Conservation (phyloP, 2,888 invertebrate species). For the Seira ritae region DNA sequence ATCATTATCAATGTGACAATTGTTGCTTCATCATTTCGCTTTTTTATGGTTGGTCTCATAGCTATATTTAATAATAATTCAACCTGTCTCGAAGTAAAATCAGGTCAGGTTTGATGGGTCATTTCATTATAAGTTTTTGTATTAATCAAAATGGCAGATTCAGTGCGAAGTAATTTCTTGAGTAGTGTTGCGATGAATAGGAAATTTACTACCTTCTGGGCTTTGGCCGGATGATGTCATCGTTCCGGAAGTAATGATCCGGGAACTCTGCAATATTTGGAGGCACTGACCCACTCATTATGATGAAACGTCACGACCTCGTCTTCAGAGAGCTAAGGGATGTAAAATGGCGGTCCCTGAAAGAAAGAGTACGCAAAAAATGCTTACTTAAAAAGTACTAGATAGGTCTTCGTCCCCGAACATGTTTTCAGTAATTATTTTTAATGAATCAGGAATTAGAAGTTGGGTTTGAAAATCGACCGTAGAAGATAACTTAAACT, state of each 20-base stretch:
- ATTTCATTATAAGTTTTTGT: too few species aligned
- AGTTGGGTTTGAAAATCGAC: too few species aligned
- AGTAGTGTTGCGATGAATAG: background rate
- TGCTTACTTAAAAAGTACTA: background rate
- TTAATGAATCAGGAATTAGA: slow-evolving; percentile 1
- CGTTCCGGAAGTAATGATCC: slow-evolving; percentile 72
- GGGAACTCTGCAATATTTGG: slow-evolving; percentile 72
- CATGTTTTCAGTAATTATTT: background rate
- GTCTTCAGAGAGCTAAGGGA: background rate
- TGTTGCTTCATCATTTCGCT: too few species aligned
- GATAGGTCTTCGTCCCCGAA: background rate
- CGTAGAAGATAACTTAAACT: too few species aligned
- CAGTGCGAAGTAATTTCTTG: slow-evolving; percentile 23
- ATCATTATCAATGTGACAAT: too few species aligned
- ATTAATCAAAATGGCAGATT: background rate
- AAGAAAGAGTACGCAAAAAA: slow-evolving; percentile 10
- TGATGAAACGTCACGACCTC: slow-evolving; percentile 3
- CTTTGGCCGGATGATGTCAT: slow-evolving; percentile 73
- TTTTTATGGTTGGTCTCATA: too few species aligned
- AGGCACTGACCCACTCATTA: slow-evolving; percentile 63
- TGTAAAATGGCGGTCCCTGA: slow-evolving; percentile 26
- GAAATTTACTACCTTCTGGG: slow-evolving; percentile 67
- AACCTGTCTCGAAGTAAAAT: too few species aligned
- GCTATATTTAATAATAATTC: too few species aligned
- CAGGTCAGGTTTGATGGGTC: too few species aligned